A percentile compares a stretch with the other conserved stretches of the same genome.
phyloP scores from a whole-genome alignment of 1,140 invertebrate genomes.

The Episyrphus balteatus region DNA sequence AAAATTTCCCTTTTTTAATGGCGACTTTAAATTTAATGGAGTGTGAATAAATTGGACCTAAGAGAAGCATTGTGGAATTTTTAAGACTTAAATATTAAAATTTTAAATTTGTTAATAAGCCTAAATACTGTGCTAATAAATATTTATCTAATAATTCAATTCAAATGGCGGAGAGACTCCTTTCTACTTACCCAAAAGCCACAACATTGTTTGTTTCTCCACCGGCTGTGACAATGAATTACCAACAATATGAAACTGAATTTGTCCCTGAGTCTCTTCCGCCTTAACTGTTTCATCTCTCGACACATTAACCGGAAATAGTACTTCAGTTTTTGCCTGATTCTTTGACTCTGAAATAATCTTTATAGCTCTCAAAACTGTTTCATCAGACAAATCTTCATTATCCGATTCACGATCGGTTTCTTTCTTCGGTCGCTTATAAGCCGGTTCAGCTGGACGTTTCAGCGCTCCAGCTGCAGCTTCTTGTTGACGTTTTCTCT shows the following conservation, averaged over 20 bases:
- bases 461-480: background rate
- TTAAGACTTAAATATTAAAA: no score
- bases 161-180: no score
- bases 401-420: background rate
- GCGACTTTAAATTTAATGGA: no score
- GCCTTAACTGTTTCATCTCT: conserved; percentile 83
- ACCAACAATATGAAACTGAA: conserved; percentile 90
- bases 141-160: no score
- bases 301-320: conserved; percentile 74
- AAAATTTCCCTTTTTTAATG: no score
- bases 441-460: conserved; percentile 16
- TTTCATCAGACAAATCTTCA: conserved; percentile 29
- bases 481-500: conserved; percentile 27
- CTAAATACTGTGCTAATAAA: no score
- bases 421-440: conserved; percentile 31
- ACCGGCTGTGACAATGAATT: conserved; percentile 83
- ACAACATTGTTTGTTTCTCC: conserved; percentile 81
- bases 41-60: no score
- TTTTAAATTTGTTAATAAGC: no score
- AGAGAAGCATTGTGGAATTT: no score
- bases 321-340: conserved; percentile 38
- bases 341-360: conserved; percentile 30
- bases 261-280: conserved; percentile 79
- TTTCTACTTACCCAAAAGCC: conserved; percentile 54
- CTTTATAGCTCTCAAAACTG: conserved; percentile 30